Conservation (phyloP, 2,888 invertebrate genomes). For the Agrotis puta region DNA sequence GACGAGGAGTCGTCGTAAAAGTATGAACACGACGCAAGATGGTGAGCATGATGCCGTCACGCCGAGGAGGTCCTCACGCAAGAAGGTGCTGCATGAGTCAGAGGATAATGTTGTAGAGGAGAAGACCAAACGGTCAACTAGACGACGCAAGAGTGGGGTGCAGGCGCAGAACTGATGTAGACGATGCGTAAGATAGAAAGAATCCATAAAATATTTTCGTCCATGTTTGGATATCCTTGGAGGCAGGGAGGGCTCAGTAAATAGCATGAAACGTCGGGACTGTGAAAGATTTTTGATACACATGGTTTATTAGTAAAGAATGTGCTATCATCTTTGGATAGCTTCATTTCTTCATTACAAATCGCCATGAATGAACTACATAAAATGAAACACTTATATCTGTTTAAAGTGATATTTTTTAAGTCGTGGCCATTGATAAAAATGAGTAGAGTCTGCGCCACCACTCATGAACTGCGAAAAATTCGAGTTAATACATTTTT, state of each 20-base stretch:
- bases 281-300: background rate
- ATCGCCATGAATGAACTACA: slow-evolving; percentile 16
- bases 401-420: background rate
- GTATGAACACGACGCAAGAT: slow-evolving; percentile 63
- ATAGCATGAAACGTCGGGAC: background rate
- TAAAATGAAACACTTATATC: background rate
- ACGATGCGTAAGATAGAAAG: background rate
- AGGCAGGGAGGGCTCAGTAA: background rate
- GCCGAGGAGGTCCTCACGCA: slow-evolving; percentile 63
- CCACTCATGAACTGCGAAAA: too few species aligned
- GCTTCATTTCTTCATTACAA: background rate
- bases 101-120: slow-evolving; percentile 63
- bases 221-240: background rate
- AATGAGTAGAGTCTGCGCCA: too few species aligned
- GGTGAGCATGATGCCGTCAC: slow-evolving; percentile 44
- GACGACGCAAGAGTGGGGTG: slow-evolving; percentile 63
- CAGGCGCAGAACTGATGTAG: slow-evolving; percentile 34
- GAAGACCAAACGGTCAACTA: slow-evolving; percentile 66
- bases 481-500: too few species aligned
- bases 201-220: slow-evolving; percentile 2
- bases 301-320: background rate
- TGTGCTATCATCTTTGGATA: slow-evolving; percentile 18
- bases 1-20: slow-evolving; percentile 79
- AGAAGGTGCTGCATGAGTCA: slow-evolving; percentile 68
- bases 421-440: background rate